Evolutionary conservation across 2,797 vertebrate genomes (phyloP).

Genomic region (Eulemur rubriventer): DNA sequence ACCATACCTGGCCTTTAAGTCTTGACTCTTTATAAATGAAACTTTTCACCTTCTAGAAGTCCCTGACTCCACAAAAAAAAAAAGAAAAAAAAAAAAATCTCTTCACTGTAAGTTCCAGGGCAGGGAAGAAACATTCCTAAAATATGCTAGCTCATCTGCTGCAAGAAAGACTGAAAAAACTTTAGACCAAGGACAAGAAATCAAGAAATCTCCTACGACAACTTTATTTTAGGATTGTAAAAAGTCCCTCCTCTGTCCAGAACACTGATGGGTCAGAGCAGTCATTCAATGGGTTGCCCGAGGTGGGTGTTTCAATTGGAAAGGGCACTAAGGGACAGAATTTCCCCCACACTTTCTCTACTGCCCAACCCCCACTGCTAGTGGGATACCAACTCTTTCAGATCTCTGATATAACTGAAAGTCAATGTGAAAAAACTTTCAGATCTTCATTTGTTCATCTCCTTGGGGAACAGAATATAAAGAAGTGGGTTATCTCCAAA

Average conservation of each 20-base stretch:
- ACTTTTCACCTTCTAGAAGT: background rate
- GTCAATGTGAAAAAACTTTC: background rate
- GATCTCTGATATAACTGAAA: background rate
- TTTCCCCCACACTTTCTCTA: background rate
- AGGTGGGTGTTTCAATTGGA: background rate
- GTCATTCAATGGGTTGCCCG: background rate
- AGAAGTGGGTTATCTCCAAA: background rate
- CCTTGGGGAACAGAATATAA: background rate
- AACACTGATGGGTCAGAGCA: background rate
- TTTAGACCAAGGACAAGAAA: slow-evolving; percentile 48
- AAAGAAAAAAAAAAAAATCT: no score
- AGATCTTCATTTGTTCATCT: background rate
- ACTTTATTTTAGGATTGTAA: slow-evolving; percentile 35
- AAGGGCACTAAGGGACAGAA: background rate
- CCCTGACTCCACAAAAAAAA: background rate
- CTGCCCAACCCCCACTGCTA: background rate
- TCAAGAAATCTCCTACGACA: slow-evolving; percentile 50
- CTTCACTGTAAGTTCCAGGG: background rate
- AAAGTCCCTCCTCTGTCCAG: slow-evolving; percentile 32
- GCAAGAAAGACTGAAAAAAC: background rate
- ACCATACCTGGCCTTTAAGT: background rate
- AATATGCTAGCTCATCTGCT: background rate
- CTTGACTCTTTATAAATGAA: background rate
- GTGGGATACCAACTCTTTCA: background rate
- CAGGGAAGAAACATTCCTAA: background rate